Evolutionary conservation across 2,888 invertebrate genomes (phyloP), one percentile per base, ranked within the genome.

Genomic region (Hydrotaea cyrtoneurina): DNA sequence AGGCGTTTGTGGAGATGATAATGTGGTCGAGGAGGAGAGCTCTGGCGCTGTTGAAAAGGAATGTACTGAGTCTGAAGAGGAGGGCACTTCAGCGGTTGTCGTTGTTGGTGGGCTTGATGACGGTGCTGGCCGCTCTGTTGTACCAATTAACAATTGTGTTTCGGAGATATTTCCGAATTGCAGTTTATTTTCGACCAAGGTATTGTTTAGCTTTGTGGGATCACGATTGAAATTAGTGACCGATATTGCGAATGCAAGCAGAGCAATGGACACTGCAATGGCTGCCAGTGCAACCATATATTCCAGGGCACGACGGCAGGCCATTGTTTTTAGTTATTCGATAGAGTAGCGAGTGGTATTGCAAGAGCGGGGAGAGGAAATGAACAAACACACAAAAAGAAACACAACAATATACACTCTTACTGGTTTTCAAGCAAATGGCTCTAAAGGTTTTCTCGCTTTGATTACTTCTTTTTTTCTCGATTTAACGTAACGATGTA

Each of bases 201-300:
- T 71, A 82, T 79, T 77, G 78, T 79, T 82, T 80, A 64, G 39
- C 13, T 50, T 59, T 81, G 69, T 75, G 62, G 53, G 80, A 53
- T 55, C 74, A 50, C 79, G 82, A 71, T 79, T 85, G 26, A 73
- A 17, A 76, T 85, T 79, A 53, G 85, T 85, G 77, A 88, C 87
- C 82, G 86, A 87, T 86, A 90, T 89, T 84, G 89, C 90, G 80
- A 88, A 89, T 69, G 87, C 87, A 86, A 91, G 89, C 31, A 91
- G 87, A 73, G 86, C 89, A 77, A 86, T 83, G 79, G 90, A 88
- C 78, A 88, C 86, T 19, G 82, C 82, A 80, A 87, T 85, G 75
- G 86, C 85, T 15, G 82, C 86, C 64, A 86, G 80, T 82, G 87
- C 87, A 53, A 78, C 82, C 36, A 84, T 72, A 86, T 83, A 87